Evolutionary conservation across 2,888 invertebrate species (phyloP).

Genomic region (Steinernema carpocapsae): DNA sequence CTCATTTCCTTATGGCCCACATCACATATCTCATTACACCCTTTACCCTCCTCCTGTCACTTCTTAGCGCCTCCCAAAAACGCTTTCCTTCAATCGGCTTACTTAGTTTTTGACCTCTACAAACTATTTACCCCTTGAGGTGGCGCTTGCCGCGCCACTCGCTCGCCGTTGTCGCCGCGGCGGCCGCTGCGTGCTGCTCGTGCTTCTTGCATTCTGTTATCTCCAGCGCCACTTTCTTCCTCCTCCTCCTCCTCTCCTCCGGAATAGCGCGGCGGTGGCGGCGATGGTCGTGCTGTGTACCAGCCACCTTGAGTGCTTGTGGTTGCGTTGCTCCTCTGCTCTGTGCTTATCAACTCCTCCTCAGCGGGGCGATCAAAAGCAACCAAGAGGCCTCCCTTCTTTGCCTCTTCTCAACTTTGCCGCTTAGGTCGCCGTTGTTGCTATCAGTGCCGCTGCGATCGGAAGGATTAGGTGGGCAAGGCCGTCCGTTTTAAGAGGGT

Average conservation of each 20-base stretch:
- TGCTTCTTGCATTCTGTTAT: no score
- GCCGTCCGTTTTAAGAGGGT: no score
- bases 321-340: neutral
- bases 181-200: neutral
- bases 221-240: neutral
- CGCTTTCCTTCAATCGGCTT: neutral
- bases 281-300: neutral
- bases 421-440: no score
- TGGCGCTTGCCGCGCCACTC: neutral
- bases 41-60: no score
- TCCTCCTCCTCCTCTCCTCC: neutral
- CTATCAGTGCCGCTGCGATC: no score
- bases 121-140: neutral
- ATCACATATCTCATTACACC: no score
- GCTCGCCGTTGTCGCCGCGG: neutral
- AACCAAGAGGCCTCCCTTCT: no score
- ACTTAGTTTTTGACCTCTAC: neutral
- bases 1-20: no score
- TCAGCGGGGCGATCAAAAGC: no score
- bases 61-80: no score
- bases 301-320: conserved; percentile 5
- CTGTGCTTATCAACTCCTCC: neutral
- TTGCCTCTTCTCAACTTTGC: neutral
- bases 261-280: no score
- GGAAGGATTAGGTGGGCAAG: no score